Evolutionary conservation across 2,113 vertebrate genomes (phyloP), one percentile per base, ranked within the genome.

Genomic region (Ailurus styani): DNA sequence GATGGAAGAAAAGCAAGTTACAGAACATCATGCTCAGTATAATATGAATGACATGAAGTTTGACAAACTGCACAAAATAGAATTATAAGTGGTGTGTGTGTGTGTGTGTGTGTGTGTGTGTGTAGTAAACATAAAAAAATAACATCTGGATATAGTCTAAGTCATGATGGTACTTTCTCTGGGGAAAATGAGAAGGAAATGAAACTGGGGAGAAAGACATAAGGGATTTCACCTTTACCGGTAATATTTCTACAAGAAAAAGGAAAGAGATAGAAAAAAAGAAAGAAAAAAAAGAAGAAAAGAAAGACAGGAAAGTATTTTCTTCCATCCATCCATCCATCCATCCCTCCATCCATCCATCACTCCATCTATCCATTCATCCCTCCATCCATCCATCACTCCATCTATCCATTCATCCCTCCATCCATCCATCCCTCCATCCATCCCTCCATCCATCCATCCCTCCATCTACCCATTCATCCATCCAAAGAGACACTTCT

Each of bases 401-500:
- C 13, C 6, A 14, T 25, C 34, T 8, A 11, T 37, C 54, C 25
- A 18, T 27, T 5, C 6, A 11, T 31, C 23, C 37, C 3, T 57
- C 37, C 4, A 66, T 50, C 42, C 79, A 52, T 10, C 40, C 15
- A 14, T 31, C 47, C 27, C 3, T 34, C 10, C 10, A 13, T 70
- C n/a, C 23, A 4, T 40, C 25, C 27, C 4, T 18, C 4, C 4
- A 2, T 45, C 9, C 40, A 2, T 10, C 37, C 6, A 2, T 18
- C 72, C 23, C n/a, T 21, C 31, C 42, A 18, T 40, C 50, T 27
- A 31, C 8, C n/a, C 23, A 70, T 25, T 6, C 64, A 27, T 25
- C 85, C 42, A 54, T 70, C n/a, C 50, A 7, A 9, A 9, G 40
- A 72, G 52, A 31, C 4, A 20, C 9, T 47, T 68, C 15, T 86